Base-by-base conservation (phyloP, 35 echinoderm and acorn worm species). In the Lytechinus pictus region DNA sequence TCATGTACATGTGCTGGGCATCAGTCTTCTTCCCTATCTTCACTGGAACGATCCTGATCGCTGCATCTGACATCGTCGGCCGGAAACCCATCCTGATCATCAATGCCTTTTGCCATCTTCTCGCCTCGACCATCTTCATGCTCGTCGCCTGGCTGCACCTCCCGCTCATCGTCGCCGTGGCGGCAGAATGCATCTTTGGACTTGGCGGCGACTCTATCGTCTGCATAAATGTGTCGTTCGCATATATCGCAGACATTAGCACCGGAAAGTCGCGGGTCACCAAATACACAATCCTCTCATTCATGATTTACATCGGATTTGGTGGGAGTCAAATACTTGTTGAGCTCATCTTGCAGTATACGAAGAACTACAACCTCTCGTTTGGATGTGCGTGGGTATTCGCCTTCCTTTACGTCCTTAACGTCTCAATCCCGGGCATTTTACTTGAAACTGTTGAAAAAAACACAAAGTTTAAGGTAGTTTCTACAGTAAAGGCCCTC, bases 31-130 rank as follows among this genome's bases (percentile, higher is more conserved):
- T 90, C 86, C 96, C 96, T 1, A 55, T 94, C 4, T 44, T 96
- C 21, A 60, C 66, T 8, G 96, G 91, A 13, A 12, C 91, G 10
- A 24, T 96, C 7, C 61, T 96, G 0, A 66, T 61, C 8, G 95
- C 95, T 52, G 28, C 91, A 0, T 93, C 89, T 28, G 92, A 94
- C 72, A 94, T 94, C 57, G 79, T 94, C 53, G 95, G 95, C 10
- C 90, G 95, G 54, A 96, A 91, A 94, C 95, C 95, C 2, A 94
- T 96, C 27, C 92, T 96, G 24, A 94, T 96, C 55, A 54, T 96
- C 6, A 51, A 33, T 10, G 89, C 92, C 52, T 8, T 54, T 3
- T 27, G 95, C 8, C 95, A 96, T 86, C 86, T 96, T 52, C 14
- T 96, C 27, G 91, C 90, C 4, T 87, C 95, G 3, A 0, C 4